A percentile compares a stretch with the other conserved stretches of the same genome.
Conservation (phyloP, 2,797 vertebrate species). For the Hipposideros larvatus region DNA sequence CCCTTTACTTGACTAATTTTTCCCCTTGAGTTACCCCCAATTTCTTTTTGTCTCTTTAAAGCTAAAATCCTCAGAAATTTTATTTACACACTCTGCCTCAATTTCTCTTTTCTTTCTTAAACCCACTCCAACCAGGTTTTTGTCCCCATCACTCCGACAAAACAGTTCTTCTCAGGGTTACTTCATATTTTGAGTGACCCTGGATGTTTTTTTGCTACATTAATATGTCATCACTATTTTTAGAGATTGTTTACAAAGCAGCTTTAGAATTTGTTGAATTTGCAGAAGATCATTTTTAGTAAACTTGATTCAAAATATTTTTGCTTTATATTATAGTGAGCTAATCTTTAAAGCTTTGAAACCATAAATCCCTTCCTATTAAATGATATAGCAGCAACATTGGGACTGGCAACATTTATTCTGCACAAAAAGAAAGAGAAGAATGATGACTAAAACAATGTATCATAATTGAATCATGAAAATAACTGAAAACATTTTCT, state of each 20-base stretch:
- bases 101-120: constrained; percentile 14
- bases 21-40: neutral
- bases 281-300: neutral
- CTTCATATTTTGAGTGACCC: neutral
- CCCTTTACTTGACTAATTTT: neutral
- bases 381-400: neutral
- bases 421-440: neutral
- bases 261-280: neutral
- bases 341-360: constrained; percentile 30
- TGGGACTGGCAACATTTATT: neutral
- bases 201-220: neutral
- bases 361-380: neutral
- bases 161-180: neutral
- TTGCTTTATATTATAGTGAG: neutral
- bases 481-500: neutral
- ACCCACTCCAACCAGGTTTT: neutral
- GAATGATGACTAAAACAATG: neutral
- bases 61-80: neutral
- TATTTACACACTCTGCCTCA: neutral
- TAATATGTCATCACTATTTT: neutral
- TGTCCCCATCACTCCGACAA: neutral
- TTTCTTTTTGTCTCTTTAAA: neutral
- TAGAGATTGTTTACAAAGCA: neutral
- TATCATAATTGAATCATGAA: neutral
- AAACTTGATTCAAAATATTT: neutral